A percentile compares a stretch with the other conserved stretches of the same genome.
Evolutionary conservation across 2,113 vertebrate species (phyloP).

Genomic region (Apodemus sylvaticus): DNA sequence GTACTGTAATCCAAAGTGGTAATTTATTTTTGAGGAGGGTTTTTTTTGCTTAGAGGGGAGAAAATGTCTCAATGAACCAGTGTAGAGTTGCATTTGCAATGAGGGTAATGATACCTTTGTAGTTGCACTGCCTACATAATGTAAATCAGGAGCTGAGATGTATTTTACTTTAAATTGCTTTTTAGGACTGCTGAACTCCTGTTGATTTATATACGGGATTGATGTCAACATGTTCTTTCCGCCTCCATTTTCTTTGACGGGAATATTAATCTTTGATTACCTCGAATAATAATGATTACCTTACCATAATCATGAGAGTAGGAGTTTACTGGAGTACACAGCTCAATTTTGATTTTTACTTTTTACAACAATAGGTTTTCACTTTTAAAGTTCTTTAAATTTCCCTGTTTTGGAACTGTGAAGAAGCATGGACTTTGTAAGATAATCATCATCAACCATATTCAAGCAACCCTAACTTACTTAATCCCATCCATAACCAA

Average conservation of each 20-base stretch:
- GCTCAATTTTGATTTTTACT: conserved; percentile 26
- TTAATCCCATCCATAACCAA: neutral
- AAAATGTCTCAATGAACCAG: conserved; percentile 24
- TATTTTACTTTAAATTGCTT: conserved; percentile 58
- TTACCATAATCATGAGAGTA: neutral
- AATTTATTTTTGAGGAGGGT: conserved; percentile 60
- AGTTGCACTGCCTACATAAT: neutral
- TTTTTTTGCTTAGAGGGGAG: conserved; percentile 43
- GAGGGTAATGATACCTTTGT: conserved; percentile 28
- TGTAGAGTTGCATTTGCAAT: conserved; percentile 38
- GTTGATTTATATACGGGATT: conserved; percentile 47
- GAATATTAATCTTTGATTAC: conserved; percentile 61
- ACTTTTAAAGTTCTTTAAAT: neutral
- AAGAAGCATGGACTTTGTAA: neutral
- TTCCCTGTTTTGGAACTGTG: neutral
- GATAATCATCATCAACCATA: neutral
- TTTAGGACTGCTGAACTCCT: conserved; percentile 58
- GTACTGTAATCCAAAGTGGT: conserved; percentile 29
- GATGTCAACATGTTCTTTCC: conserved; percentile 22
- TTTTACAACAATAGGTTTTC: conserved; percentile 3
- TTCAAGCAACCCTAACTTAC: neutral
- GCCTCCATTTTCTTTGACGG: conserved; percentile 11
- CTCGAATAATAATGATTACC: neutral
- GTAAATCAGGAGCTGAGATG: conserved; percentile 33
- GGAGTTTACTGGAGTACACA: neutral